phyloP scores from a whole-genome alignment of 2,113 vertebrate genomes.

The Spilogale gracilis region DNA sequence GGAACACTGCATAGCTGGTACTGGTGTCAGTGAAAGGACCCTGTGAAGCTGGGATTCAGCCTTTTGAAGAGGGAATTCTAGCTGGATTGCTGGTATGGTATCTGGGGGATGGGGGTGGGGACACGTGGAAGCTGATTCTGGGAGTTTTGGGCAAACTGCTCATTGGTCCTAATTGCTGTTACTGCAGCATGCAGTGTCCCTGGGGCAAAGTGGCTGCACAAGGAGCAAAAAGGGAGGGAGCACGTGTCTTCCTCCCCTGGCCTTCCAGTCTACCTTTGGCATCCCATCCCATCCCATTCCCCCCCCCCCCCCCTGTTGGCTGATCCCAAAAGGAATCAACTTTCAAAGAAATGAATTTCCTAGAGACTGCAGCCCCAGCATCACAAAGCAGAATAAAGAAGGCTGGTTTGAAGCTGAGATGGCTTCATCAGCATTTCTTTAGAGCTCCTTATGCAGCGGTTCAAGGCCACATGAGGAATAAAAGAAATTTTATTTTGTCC shows the following conservation, averaged over 20 bases:
- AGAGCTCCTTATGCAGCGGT: not conserved
- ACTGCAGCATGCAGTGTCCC: not conserved
- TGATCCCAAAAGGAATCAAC: not conserved
- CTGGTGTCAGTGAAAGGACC: not conserved
- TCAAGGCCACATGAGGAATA: not conserved
- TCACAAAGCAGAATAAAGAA: slow-evolving; percentile 24
- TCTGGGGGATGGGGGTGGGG: not conserved
- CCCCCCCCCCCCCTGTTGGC: not conserved
- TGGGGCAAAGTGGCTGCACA: not conserved
- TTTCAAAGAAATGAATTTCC: not conserved
- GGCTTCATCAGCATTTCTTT: not conserved
- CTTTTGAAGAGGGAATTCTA: slow-evolving; percentile 20
- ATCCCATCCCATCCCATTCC: not conserved
- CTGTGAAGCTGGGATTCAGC: not conserved
- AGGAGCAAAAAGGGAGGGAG: not conserved
- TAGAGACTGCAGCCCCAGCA: not conserved
- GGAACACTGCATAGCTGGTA: not conserved
- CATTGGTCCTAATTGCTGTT: not conserved
- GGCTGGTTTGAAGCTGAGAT: not conserved
- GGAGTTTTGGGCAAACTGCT: not conserved
- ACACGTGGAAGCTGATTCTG: not conserved
- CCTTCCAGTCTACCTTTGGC: not conserved
- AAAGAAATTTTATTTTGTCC: not conserved
- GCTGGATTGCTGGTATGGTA: not conserved
- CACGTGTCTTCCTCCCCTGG: not conserved